These are phyloP conservation scores for Suillia variegata DNA, from an alignment of 2,888 invertebrate genomes.

Conservation along the genomic window DNA sequence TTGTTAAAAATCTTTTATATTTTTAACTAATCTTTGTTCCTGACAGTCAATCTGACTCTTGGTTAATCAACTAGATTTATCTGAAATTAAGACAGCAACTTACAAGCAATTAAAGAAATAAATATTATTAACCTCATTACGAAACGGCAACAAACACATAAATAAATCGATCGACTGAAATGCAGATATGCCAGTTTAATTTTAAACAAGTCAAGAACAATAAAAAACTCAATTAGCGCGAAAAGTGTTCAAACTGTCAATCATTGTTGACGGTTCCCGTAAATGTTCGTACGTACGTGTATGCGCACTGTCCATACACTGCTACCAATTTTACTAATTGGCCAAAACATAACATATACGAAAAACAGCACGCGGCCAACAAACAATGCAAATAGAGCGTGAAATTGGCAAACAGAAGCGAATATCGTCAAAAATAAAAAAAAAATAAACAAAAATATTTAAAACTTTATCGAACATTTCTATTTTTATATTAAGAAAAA, in stretches of 20 bases:
- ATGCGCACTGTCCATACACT: no score
- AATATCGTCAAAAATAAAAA: neutral
- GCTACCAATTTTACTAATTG: neutral
- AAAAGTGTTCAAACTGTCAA: constrained; percentile 48
- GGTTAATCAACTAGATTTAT: no score
- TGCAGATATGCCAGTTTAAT: no score
- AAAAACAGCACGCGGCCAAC: constrained; percentile 31
- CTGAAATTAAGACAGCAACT: neutral
- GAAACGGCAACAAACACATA: no score
- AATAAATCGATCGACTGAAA: no score
- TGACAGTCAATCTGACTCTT: no score
- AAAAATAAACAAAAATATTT: neutral
- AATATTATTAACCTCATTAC: no score
- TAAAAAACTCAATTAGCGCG: constrained; percentile 52
- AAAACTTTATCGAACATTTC: neutral
- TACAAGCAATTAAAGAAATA: neutral
- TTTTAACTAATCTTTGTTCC: no score
- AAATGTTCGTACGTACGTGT: neutral
- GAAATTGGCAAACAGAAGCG: constrained; percentile 39
- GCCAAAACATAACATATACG: neutral
- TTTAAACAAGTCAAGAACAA: constrained; percentile 28
- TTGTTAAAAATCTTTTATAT: no score
- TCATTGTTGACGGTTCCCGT: constrained; percentile 32
- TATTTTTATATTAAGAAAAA: neutral
- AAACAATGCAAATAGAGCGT: constrained; percentile 49